Evolutionary conservation across 2,113 vertebrate species (phyloP), one percentile per base, ranked within the genome.

Genomic region (Tachysurus vachellii): DNA sequence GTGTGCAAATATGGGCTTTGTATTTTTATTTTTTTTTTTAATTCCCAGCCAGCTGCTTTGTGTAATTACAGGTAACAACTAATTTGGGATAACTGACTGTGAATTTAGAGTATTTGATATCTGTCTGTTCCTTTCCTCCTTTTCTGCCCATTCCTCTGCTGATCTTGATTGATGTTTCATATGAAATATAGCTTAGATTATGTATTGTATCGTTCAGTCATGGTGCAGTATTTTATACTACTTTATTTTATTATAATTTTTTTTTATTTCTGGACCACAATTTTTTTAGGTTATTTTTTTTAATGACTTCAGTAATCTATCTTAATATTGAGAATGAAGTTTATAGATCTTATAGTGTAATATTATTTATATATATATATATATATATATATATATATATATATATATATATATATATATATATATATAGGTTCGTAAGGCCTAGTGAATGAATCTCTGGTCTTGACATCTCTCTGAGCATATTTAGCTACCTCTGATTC

Each of bases 191-290:
- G 16, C 26, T 23, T 82, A 64, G 80, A 56, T n/a, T 31, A 50
- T 42, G 68, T 83, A 54, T 75, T 83, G 86, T 91, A 80, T 86
- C 64, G 82, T 88, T 54, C 76, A 81, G 80, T 89, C 66, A 83
- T 80, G 86, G 85, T 91, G 89, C 90, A 89, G 89, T 89, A 91
- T 91, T 91, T 91, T 90, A 87, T 90, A 88, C 89, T 88, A 85
- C 50, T 83, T 54, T 50, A 10, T 16, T 54, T 47, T 11, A 36
- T 16, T 36, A 36, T 44, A 21, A 42, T 70, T 73, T 73, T 23
- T 84, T 77, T 75, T 71, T 1, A 5, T 42, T 87, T 79, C 75
- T 53, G 64, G 76, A 85, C 80, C 73, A 68, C 85, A 85, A 54
- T 86, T 89, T 89, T 92, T 83, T 71, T 88, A 66, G 80, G 11